Conservation (phyloP, 2,888 invertebrate genomes). For the Hetaerina titia region DNA sequence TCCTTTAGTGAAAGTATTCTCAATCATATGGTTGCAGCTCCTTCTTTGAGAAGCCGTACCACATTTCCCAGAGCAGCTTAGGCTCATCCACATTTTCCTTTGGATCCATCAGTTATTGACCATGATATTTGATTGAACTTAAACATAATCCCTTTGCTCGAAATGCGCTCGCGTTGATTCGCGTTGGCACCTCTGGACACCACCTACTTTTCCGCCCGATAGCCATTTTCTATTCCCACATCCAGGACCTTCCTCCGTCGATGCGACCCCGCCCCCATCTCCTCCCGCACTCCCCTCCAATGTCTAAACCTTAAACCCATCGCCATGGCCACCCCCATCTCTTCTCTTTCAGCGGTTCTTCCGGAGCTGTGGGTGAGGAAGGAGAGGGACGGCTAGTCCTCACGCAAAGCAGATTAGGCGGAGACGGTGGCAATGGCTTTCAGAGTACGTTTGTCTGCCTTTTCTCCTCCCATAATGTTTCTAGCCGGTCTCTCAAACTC, state of each 20-base stretch:
- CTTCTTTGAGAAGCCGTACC: too few species aligned
- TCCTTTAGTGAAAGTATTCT: too few species aligned
- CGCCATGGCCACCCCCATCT: neutral
- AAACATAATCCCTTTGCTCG: neutral
- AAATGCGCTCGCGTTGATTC: neutral
- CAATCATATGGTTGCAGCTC: too few species aligned
- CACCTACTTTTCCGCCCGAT: neutral
- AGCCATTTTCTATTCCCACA: neutral
- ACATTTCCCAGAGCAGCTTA: too few species aligned
- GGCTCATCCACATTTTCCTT: too few species aligned
- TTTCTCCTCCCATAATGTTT: neutral
- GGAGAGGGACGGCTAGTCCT: neutral
- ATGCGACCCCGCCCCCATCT: neutral
- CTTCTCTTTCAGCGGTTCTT: neutral
- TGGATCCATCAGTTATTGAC: too few species aligned
- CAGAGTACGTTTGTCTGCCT: neutral
- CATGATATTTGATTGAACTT: too few species aligned
- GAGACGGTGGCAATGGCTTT: neutral
- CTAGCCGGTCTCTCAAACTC: neutral
- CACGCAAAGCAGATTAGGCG: constrained; percentile 32
- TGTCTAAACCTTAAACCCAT: constrained; percentile 14
- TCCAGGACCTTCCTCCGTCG: neutral
- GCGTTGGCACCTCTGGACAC: neutral
- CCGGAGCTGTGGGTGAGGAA: neutral
- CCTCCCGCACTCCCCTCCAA: neutral